phyloP scores from a whole-genome alignment of 1,140 invertebrate species.

The Drosophila pallidifrons region DNA sequence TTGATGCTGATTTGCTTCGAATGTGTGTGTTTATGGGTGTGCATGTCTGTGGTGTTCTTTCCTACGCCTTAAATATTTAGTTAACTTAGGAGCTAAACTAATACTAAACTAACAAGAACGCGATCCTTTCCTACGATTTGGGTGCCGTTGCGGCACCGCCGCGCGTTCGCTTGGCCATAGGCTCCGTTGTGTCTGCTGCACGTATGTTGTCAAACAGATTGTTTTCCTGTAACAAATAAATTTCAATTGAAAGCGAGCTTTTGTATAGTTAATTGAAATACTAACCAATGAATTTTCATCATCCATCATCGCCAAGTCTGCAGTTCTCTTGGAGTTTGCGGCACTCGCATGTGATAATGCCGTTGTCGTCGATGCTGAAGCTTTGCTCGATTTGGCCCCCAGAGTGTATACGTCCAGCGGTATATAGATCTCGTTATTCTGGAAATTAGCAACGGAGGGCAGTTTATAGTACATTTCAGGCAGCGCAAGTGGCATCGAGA shows the following conservation, averaged over 20 bases:
- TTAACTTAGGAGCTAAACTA: slow-evolving; percentile 77
- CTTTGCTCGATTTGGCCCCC: slow-evolving; percentile 56
- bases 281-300: slow-evolving; percentile 67
- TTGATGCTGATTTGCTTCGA: slow-evolving; percentile 19
- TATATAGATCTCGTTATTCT: slow-evolving; percentile 80
- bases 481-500: slow-evolving; percentile 73
- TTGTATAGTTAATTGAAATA: neutral
- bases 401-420: slow-evolving; percentile 75
- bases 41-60: slow-evolving; percentile 51
- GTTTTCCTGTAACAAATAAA: slow-evolving; percentile 53
- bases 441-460: slow-evolving; percentile 62
- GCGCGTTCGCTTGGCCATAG: slow-evolving; percentile 68
- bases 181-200: slow-evolving; percentile 71
- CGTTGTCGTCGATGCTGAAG: slow-evolving; percentile 40
- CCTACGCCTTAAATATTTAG: slow-evolving; percentile 76
- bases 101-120: slow-evolving; percentile 75
- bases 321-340: slow-evolving; percentile 51
- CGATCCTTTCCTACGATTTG: slow-evolving; percentile 60
- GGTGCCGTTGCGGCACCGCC: slow-evolving; percentile 60
- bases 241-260: neutral
- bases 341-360: slow-evolving; percentile 40
- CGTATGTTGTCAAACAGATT: slow-evolving; percentile 73
- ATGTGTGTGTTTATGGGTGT: slow-evolving; percentile 42
- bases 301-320: slow-evolving; percentile 53
- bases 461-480: slow-evolving; percentile 82